These are phyloP conservation scores for Burhinus bistriatus DNA, from an alignment of 2,113 vertebrate genomes.

Conservation along the genomic window DNA sequence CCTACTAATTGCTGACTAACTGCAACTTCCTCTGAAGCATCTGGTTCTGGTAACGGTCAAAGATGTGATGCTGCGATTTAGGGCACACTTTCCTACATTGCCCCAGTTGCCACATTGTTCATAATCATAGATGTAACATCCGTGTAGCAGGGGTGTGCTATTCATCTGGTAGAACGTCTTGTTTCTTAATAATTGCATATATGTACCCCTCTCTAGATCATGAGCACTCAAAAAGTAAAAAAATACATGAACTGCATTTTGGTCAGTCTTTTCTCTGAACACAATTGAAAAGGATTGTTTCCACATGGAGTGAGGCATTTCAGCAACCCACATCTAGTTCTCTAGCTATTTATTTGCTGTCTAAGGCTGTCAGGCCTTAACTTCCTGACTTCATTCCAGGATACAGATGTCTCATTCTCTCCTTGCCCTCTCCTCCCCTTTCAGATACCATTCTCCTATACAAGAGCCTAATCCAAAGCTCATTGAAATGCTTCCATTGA, in stretches of 20 bases:
- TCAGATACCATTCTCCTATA: neutral
- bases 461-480: neutral
- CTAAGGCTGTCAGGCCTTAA: constrained; percentile 18
- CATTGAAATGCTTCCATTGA: neutral
- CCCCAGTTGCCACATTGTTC: neutral
- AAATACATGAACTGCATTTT: neutral
- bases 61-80: neutral
- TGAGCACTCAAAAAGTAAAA: neutral
- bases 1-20: neutral
- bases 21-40: constrained; percentile 9
- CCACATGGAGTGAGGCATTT: neutral
- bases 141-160: neutral
- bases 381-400: constrained; percentile 47
- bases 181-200: neutral
- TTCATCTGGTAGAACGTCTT: neutral
- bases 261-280: neutral
- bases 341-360: neutral
- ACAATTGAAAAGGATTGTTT: neutral
- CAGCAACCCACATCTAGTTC: neutral
- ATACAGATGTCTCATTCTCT: constrained; percentile 50
- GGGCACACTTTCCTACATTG: neutral
- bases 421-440: neutral
- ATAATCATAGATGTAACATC: neutral
- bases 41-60: neutral
- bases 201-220: neutral